A percentile compares a stretch with the other conserved stretches of the same genome.
phyloP scores from a whole-genome alignment of 2,113 vertebrate species.

The Tringa solitaria region DNA sequence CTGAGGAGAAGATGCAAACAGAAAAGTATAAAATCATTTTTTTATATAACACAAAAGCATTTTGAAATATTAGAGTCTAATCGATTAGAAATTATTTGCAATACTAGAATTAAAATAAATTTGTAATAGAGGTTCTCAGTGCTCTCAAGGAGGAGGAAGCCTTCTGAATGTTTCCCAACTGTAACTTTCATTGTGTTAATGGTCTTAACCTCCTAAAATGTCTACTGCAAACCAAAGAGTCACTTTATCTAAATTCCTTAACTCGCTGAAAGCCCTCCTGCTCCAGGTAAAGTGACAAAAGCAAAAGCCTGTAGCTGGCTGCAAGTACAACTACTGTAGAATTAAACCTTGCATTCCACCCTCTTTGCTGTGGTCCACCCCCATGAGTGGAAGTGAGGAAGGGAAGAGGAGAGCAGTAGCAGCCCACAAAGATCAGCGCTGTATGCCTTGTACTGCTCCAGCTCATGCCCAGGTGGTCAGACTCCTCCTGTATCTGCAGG shows the following conservation, averaged over 20 bases:
- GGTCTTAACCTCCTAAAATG: background rate
- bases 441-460: background rate
- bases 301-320: background rate
- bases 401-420: background rate
- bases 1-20: conserved; percentile 64
- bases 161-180: background rate
- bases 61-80: background rate
- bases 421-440: background rate
- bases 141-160: background rate
- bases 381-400: background rate
- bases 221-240: background rate
- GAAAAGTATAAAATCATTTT: background rate
- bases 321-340: background rate
- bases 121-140: background rate
- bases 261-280: background rate
- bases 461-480: background rate
- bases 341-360: background rate
- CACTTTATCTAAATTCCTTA: background rate
- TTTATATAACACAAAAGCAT: background rate
- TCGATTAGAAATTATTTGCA: background rate
- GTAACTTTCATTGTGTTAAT: background rate
- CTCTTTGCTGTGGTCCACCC: background rate
- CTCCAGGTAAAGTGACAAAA: background rate
- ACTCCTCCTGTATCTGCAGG: background rate
- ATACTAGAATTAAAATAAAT: background rate